Percentiles rank a stretch among this genome's conserved stretches.
phyloP scores from a whole-genome alignment of 2,888 invertebrate genomes.

The Drosophila longiperda region DNA sequence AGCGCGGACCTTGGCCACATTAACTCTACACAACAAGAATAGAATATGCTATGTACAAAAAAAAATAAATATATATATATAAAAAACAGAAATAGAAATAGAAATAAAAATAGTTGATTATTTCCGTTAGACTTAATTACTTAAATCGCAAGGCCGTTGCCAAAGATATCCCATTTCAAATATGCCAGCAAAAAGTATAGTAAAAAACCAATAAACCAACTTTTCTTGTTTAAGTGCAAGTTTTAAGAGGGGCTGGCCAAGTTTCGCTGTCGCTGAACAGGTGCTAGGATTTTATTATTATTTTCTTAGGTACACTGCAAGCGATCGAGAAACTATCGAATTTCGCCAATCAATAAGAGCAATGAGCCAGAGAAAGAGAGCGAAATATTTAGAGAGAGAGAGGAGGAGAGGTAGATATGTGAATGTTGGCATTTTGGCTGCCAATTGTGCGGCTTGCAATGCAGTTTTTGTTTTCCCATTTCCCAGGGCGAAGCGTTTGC shows the following conservation, averaged over 20 bases:
- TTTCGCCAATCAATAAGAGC: conserved; percentile 68
- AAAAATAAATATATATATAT: not conserved
- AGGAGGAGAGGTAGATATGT: conserved; percentile 56
- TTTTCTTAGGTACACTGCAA: conserved; percentile 8
- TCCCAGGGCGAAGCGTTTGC: conserved; percentile 56
- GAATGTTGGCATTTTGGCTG: conserved; percentile 79
- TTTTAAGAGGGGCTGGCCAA: conserved; percentile 18
- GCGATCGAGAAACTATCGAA: conserved; percentile 56
- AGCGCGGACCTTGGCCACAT: conserved; percentile 76
- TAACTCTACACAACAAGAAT: conserved; percentile 41
- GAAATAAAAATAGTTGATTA: conserved; percentile 55
- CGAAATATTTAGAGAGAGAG: conserved; percentile 49
- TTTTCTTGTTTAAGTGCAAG: conserved; percentile 30
- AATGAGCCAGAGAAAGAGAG: conserved; percentile 33
- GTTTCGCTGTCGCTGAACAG: conserved; percentile 42
- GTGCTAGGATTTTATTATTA: conserved; percentile 26
- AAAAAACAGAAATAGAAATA: conserved; percentile 28
- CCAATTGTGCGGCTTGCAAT: conserved; percentile 65
- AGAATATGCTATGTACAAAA: conserved; percentile 3
- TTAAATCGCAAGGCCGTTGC: conserved; percentile 58
- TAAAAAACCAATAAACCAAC: conserved; percentile 29
- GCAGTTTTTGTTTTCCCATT: conserved; percentile 34
- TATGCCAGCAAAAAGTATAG: conserved; percentile 17
- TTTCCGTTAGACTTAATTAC: conserved; percentile 72
- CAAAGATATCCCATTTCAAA: conserved; percentile 50